Evolutionary conservation across 2,797 vertebrate genomes (phyloP).

Genomic region (Mormyrops boulengeri): DNA sequence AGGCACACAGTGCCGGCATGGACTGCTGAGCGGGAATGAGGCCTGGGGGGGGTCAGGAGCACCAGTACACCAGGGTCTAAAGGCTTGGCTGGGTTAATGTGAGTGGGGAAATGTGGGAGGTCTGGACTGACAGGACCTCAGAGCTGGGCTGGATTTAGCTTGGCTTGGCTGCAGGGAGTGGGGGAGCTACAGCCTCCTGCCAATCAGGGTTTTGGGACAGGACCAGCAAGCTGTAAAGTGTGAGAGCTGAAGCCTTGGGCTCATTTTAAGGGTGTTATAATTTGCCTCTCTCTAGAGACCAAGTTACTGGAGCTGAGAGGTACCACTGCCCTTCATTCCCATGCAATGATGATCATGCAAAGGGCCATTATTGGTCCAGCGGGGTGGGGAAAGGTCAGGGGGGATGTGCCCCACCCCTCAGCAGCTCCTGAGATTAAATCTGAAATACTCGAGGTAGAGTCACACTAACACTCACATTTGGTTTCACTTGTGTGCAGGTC

Average conservation of each 20-base stretch:
- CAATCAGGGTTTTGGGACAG: background rate
- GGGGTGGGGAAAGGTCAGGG: background rate
- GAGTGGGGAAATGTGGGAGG: background rate
- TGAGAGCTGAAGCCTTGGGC: background rate
- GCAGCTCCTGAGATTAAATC: background rate
- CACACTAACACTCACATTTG: background rate
- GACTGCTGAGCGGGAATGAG: background rate
- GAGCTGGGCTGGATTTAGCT: slow-evolving; percentile 5
- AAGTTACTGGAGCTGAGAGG: slow-evolving; percentile 31
- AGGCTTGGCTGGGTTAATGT: background rate
- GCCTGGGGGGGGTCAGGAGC: background rate
- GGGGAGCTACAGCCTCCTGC: background rate
- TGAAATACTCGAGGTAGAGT: background rate
- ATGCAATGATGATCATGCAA: slow-evolving; percentile 12
- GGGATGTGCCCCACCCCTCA: background rate
- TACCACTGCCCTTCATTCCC: background rate
- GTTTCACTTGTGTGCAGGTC: background rate
- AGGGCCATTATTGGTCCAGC: background rate
- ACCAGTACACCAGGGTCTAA: background rate
- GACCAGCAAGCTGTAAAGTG: background rate
- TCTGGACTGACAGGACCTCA: background rate
- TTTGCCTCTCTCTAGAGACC: slow-evolving; percentile 34
- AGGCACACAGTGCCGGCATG: slow-evolving; percentile 29
- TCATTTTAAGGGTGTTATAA: slow-evolving; percentile 23
- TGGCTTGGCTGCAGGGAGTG: background rate